phyloP scores from a whole-genome alignment of 2,113 vertebrate genomes.

The Entelurus aequoreus region DNA sequence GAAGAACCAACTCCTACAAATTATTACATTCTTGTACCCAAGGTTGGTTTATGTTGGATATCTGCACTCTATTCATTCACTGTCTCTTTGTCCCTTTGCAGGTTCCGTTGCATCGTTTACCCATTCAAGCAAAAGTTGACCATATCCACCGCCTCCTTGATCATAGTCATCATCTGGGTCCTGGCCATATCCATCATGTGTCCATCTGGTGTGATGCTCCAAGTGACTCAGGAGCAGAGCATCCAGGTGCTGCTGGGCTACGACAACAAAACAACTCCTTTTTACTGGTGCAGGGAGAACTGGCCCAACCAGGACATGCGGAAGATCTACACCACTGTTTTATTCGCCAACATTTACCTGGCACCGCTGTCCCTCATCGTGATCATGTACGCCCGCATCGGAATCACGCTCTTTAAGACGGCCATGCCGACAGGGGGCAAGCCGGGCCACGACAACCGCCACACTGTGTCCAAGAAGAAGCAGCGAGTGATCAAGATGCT shows the following conservation, averaged over 20 bases:
- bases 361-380: slow-evolving; percentile 82
- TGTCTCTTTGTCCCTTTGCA: slow-evolving; percentile 47
- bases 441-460: slow-evolving; percentile 67
- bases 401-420: slow-evolving; percentile 77
- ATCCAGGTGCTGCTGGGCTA: slow-evolving; percentile 74
- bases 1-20: no score
- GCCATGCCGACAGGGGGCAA: slow-evolving; percentile 52
- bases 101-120: slow-evolving; percentile 84
- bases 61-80: neutral
- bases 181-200: slow-evolving; percentile 85
- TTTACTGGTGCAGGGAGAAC: slow-evolving; percentile 88
- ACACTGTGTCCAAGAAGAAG: slow-evolving; percentile 77
- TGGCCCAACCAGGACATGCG: slow-evolving; percentile 87
- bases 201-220: slow-evolving; percentile 87
- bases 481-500: slow-evolving; percentile 88
- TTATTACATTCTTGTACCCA: no score
- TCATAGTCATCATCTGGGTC: slow-evolving; percentile 81
- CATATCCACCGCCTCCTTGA: slow-evolving; percentile 69
- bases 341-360: slow-evolving; percentile 89
- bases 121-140: slow-evolving; percentile 89
- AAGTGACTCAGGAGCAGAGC: slow-evolving; percentile 78
- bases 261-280: slow-evolving; percentile 71
- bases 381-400: slow-evolving; percentile 82
- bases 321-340: slow-evolving; percentile 85
- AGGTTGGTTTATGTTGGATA: neutral